phyloP scores from a whole-genome alignment of 1,140 invertebrate genomes.

The Choristoneura fumiferana region DNA sequence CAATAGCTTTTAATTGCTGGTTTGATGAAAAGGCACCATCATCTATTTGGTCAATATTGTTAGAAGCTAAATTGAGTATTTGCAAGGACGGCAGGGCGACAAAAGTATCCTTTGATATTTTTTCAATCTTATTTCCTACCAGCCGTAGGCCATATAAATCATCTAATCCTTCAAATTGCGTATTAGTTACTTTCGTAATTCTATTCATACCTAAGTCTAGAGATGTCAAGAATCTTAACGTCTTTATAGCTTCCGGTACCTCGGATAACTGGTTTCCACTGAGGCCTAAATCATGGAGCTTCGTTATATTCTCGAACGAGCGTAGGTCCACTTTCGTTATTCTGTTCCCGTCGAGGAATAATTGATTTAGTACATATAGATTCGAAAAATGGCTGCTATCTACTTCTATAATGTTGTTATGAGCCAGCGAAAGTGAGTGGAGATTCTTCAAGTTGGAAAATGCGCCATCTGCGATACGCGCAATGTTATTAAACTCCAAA shows the following conservation, averaged over 20 bases:
- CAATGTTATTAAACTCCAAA: constrained; percentile 87
- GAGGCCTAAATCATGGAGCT: constrained; percentile 88
- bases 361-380: constrained; percentile 85
- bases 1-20: constrained; percentile 82
- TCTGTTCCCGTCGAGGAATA: constrained; percentile 88
- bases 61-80: constrained; percentile 84
- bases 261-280: constrained; percentile 86
- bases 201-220: constrained; percentile 90
- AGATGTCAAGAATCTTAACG: constrained; percentile 84
- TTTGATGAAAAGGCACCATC: constrained; percentile 84
- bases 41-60: constrained; percentile 83
- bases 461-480: constrained; percentile 85
- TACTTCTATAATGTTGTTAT: constrained; percentile 86
- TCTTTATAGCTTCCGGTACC: constrained; percentile 86
- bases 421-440: constrained; percentile 86
- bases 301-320: constrained; percentile 89
- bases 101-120: constrained; percentile 84
- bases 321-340: constrained; percentile 84
- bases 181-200: constrained; percentile 81
- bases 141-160: constrained; percentile 82
- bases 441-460: constrained; percentile 88
- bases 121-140: constrained; percentile 84
- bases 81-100: constrained; percentile 82
- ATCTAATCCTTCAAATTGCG: constrained; percentile 82
- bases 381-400: constrained; percentile 86